Evolutionary conservation across 1,140 invertebrate genomes (phyloP), one percentile per base, ranked within the genome.

Genomic region (Cherax destructor): DNA sequence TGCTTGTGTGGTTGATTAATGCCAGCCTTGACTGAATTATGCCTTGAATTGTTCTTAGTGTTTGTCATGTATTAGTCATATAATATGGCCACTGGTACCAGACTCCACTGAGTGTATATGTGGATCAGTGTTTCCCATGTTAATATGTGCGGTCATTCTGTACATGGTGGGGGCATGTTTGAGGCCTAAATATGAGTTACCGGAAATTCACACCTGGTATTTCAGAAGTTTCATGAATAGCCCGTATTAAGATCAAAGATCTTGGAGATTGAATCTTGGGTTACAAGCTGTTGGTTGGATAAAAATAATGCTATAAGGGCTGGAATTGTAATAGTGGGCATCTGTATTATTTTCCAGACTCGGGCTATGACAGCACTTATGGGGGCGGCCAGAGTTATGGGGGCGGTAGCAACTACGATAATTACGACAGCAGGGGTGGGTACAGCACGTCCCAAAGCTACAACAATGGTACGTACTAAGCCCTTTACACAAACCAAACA

Each of bases 391-490:
- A 85, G 30, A 76, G 47, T 52, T 85, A 85, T 79, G 88, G 88
- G 41, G 83, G 74, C 30, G 30, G 72, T 16, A 59, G 83, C 69
- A 79, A 49, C 83, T 91, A 85, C 52, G 88, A 91, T 47, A 72
- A 16, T 72, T 91, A 86, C 50, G 83, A 84, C 65, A 91, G 83
- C 83, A 78, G 88, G 81, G 88, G 88, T 59, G 88, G 88, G 49
- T 91, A 91, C 88, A 86, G 76, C 88, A 91, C 88, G 49, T 84
- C 81, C 74, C 88, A 91, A 65, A 72, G 74, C 83, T 91, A 85
- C 88, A 80, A 79, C 76, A 85, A 84, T 86, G 88, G 88, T 91
- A 91, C 88, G 88, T 91, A 91, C 88, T 91, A 76, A 91, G 47
- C 74, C 56, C 83, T 85, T 85, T 56, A 76, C 69, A 69, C 69